Evolutionary conservation across 2,113 vertebrate genomes (phyloP), one percentile per base, ranked within the genome.

Genomic region (Ariopsis seemanni): DNA sequence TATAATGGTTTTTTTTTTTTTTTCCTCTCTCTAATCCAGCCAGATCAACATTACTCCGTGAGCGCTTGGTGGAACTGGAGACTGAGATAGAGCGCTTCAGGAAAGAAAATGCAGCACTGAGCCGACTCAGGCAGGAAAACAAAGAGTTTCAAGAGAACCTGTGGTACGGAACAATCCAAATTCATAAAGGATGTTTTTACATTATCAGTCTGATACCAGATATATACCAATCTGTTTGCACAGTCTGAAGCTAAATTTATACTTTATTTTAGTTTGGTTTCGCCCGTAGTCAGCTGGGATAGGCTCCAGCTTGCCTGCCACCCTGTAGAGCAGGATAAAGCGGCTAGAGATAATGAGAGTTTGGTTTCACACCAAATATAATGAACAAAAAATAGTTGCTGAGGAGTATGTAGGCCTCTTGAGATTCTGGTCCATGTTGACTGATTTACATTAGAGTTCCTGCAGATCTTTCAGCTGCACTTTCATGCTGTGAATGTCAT

Each of bases 81-180:
- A 93, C 92, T 0, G 97, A 99, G 95, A 98, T 99, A 22, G 96
- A 97, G 90, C 96, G 96, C 82, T 99, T 99, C 90, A 97, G 96
- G 94, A 94, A 95, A 89, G 97, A 99, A 92, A 99, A 99, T 25
- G 85, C 92, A 17, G 93, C 93, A 4, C 93, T 99, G 84, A 82
- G 91, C 89, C 96, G 94, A 92, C 96, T 98, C 48, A 94, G 95
- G 74, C 95, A 96, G 89, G 97, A 99, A 89, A 96, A 95, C 60
- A 95, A 97, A 91, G 95, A 84, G 0, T 92, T 92, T 34, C 91
- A 96, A 92, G 96, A 97, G 87, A 94, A 90, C 25, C 89, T 99
- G 89, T 96, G 97, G 98, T 99, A 93, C 30, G 52, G 20, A 17
- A 22, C 12, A 7, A 72, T 11, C 2, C 0, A 5, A 34, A 79